Evolutionary conservation across 2,113 vertebrate genomes (phyloP).

Genomic region (Xyliphius kryptos): DNA sequence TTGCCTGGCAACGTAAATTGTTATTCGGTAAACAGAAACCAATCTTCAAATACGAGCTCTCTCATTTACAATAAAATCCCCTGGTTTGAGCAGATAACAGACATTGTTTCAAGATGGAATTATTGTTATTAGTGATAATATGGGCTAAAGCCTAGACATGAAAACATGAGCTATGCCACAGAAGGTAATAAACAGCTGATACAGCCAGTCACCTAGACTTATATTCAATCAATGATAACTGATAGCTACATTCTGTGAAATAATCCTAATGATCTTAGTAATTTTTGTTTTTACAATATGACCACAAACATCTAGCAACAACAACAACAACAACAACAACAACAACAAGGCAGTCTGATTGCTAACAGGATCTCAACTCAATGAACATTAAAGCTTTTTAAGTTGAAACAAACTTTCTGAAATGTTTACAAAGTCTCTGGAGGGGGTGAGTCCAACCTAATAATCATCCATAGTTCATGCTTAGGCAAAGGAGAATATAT

Average conservation of each 20-base stretch:
- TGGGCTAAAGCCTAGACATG: no score
- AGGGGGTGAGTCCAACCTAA: no score
- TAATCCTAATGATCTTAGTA: no score
- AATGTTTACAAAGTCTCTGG: constrained; percentile 9
- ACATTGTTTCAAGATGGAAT: constrained; percentile 26
- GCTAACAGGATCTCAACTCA: no score
- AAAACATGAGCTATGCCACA: no score
- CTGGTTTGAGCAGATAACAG: constrained; percentile 38
- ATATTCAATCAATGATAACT: background rate
- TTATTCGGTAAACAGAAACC: constrained; percentile 61
- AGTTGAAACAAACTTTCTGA: background rate
- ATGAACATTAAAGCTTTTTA: no score
- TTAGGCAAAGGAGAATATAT: no score
- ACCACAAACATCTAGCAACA: no score
- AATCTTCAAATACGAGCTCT: constrained; percentile 47
- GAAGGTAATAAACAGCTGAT: constrained; percentile 11
- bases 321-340: no score
- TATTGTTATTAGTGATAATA: constrained; percentile 25
- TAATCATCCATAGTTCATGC: no score
- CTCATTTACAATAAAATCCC: constrained; percentile 24
- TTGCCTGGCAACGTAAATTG: constrained; percentile 63
- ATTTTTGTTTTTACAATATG: no score
- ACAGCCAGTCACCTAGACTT: constrained; percentile 4
- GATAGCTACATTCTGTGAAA: background rate
- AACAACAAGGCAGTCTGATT: no score